Percentiles rank a stretch among this genome's conserved stretches.
These are phyloP conservation scores for Campoplex capitator DNA, from an alignment of 2,888 invertebrate genomes.

Conservation along the genomic window DNA sequence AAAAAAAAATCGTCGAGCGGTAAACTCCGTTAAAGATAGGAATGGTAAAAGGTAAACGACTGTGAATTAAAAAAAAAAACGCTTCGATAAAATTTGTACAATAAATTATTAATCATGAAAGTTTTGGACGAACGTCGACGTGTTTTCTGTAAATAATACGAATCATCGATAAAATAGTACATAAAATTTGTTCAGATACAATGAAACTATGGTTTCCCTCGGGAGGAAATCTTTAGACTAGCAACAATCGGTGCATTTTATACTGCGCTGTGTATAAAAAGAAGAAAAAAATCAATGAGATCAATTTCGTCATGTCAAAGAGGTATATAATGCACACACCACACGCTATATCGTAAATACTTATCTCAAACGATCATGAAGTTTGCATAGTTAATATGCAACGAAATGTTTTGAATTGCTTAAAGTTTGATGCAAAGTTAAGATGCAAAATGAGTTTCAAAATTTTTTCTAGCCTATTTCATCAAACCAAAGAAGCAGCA, in stretches of 20 bases:
- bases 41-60: not conserved
- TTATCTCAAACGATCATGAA: not conserved
- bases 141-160: conserved; percentile 18
- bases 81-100: conserved; percentile 14
- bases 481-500: not conserved
- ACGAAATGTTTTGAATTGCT: not conserved
- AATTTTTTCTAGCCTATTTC: not conserved
- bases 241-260: conserved; percentile 41
- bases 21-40: not conserved
- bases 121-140: conserved; percentile 5
- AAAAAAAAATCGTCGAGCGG: not conserved
- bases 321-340: conserved; percentile 34
- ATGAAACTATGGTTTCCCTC: conserved; percentile 21
- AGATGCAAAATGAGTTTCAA: not conserved
- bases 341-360: conserved; percentile 7
- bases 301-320: conserved; percentile 38
- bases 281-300: conserved; percentile 43
- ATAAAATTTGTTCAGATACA: conserved; percentile 10
- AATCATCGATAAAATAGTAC: conserved; percentile 12
- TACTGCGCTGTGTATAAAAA: conserved; percentile 35
- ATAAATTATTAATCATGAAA: conserved; percentile 42
- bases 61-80: not conserved
- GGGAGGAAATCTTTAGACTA: conserved; percentile 54
- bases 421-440: not conserved
- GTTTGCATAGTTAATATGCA: not conserved